These are phyloP conservation scores for Chondrosia reniformis DNA, from an alignment of 37 sponge, comb jelly and placozoan species.

Conservation along the genomic window DNA sequence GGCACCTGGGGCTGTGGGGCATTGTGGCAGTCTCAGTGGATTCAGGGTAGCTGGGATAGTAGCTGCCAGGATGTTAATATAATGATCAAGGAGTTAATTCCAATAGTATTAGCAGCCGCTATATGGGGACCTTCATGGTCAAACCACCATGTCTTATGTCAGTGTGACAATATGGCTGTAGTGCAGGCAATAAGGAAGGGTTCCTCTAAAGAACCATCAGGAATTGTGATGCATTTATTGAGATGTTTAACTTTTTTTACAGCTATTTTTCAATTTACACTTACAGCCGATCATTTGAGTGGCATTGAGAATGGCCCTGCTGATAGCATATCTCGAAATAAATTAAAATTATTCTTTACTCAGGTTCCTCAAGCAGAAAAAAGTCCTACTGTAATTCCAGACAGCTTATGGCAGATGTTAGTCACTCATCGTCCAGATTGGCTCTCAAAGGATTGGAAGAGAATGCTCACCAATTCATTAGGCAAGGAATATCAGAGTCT, in stretches of 20 bases:
- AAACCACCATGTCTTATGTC: not conserved
- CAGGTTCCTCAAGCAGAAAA: too few relatives aligned
- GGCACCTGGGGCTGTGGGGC: not conserved
- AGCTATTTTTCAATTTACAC: too few relatives aligned
- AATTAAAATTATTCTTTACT: too few relatives aligned
- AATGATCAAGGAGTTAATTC: not conserved
- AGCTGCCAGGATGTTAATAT: too few relatives aligned
- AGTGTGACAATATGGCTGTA: not conserved
- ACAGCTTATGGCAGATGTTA: not conserved
- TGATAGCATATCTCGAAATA: too few relatives aligned
- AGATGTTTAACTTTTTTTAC: too few relatives aligned
- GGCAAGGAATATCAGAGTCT: conserved; percentile 13
- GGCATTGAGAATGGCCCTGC: not conserved
- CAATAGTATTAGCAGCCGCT: not conserved
- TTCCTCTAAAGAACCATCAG: too few relatives aligned
- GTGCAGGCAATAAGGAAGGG: too few relatives aligned
- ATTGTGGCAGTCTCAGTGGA: not conserved
- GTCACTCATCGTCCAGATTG: conserved; percentile 15
- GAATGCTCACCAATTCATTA: not conserved
- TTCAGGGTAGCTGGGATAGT: too few relatives aligned
- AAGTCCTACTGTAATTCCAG: too few relatives aligned
- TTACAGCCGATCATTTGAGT: too few relatives aligned
- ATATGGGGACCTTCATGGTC: not conserved
- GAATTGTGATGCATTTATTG: too few relatives aligned
- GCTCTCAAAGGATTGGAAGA: conserved; percentile 21